Evolutionary conservation across 2,888 invertebrate species (phyloP).

Genomic region (Diaphora mendica): DNA sequence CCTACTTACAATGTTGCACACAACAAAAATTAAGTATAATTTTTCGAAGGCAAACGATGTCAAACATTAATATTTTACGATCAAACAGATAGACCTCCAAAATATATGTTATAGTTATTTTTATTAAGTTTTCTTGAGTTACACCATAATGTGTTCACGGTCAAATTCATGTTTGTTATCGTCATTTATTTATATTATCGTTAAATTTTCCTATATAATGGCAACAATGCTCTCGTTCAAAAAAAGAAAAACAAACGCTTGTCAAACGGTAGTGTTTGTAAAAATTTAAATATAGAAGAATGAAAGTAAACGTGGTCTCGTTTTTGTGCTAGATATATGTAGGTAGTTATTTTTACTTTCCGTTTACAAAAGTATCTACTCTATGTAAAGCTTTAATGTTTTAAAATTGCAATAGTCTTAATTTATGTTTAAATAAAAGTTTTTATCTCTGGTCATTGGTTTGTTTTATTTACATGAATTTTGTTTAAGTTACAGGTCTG

Average conservation of each 20-base stretch:
- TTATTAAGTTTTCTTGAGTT: slow-evolving; percentile 6
- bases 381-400: slow-evolving; percentile 19
- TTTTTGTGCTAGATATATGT: slow-evolving; percentile 25
- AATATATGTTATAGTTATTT: slow-evolving; percentile 9
- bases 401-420: slow-evolving; percentile 18
- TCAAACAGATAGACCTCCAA: slow-evolving; percentile 10
- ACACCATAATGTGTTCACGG: slow-evolving; percentile 10
- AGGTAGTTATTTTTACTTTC: slow-evolving; percentile 39
- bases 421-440: slow-evolving; percentile 30
- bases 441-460: slow-evolving; percentile 36
- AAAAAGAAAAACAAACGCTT: slow-evolving; percentile 2
- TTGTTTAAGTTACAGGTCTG: slow-evolving; percentile 27
- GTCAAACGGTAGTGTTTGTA: slow-evolving; percentile 14
- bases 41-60: slow-evolving; percentile 1
- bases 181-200: slow-evolving; percentile 7
- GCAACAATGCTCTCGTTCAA: not conserved
- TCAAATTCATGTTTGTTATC: not conserved
- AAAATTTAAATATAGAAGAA: slow-evolving; percentile 34
- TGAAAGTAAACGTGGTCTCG: slow-evolving; percentile 44
- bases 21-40: not conserved
- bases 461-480: slow-evolving; percentile 32
- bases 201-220: slow-evolving; percentile 3
- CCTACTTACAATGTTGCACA: not conserved
- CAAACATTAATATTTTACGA: slow-evolving; percentile 2
- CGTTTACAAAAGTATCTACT: slow-evolving; percentile 22